Base-by-base conservation (phyloP, 2,113 vertebrate species). In the Circaetus gallicus region DNA sequence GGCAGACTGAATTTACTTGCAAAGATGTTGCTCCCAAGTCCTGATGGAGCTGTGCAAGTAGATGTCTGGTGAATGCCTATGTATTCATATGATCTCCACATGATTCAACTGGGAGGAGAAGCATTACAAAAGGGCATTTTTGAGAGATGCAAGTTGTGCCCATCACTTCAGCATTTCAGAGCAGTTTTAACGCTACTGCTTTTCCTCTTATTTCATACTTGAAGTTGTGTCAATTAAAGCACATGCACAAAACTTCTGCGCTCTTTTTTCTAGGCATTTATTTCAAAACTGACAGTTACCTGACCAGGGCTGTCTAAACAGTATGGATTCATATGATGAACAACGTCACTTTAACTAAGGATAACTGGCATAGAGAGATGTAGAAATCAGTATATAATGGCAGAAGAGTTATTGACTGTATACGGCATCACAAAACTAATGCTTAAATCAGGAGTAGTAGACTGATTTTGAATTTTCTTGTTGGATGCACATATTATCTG, bases 101-200 rank as follows among this genome's bases (percentile, higher is more conserved):
- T 13, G 36, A 34, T 36, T 55, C 29, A n/a, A 1, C 10, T 58
- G 19, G 4, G 31, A 65, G 15, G 4, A 36, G 15, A 84, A 28
- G 1, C 16, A 84, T 31, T 31, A 34, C 5, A 43, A 83, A 78
- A 34, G 2, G 9, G 7, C 5, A 19, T 49, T 69, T 73, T 32
- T 53, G 10, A 45, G 32, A 84, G 5, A 10, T 32, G 8, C 1
- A 58, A 36, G 9, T 26, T 38, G 6, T 2, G 1, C 5, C 8
- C 6, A 13, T n/a, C 4, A 11, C 5, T 80, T 43, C 26, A 62
- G 6, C 9, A 36, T 40, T 89, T 38, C n/a, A 47, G 9, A 53
- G 15, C 2, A 22, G 7, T 53, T 91, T 50, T 40, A 45, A 24
- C 1, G 0, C 2, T 7, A 7, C 2, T 62, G 7, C 1, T 78